Conservation (phyloP, 2,113 vertebrate genomes). For the Meriones unguiculatus region DNA sequence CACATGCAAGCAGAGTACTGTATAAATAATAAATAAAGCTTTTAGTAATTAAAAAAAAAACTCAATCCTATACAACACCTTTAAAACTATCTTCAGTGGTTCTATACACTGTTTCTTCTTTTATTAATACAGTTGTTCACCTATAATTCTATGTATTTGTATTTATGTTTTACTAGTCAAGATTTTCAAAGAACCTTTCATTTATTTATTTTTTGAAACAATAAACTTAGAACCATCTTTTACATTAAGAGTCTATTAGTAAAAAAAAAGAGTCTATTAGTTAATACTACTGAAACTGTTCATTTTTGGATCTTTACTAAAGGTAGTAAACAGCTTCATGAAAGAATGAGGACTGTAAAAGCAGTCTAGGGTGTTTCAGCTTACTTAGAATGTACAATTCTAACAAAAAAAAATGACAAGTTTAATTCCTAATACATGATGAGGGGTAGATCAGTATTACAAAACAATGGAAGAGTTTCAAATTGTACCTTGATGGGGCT, state of each 20-base stretch:
- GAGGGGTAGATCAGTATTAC: neutral
- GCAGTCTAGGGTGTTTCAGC: neutral
- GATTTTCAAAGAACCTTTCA: conserved; percentile 35
- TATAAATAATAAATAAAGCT: too few relatives aligned
- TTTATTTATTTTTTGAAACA: conserved; percentile 10
- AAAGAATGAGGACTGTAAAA: neutral
- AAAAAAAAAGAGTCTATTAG: neutral
- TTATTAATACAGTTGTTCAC: neutral
- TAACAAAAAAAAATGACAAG: conserved; percentile 18
- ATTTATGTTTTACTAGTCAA: neutral
- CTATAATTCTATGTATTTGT: neutral
- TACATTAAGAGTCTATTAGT: neutral
- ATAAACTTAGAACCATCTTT: conserved; percentile 1
- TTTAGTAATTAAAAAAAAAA: too few relatives aligned
- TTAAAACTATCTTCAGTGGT: neutral
- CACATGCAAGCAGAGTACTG: too few relatives aligned
- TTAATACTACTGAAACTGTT: neutral
- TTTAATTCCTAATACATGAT: neutral
- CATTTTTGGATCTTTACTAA: neutral
- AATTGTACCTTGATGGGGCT: neutral
- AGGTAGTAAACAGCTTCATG: neutral
- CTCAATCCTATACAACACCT: neutral
- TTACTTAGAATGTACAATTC: neutral
- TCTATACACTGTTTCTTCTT: neutral
- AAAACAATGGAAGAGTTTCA: neutral